A percentile compares a stretch with the other conserved stretches of the same genome.
phyloP scores from a whole-genome alignment of 35 echinoderm and acorn worm genomes.

The Ophioderma brevispina region DNA sequence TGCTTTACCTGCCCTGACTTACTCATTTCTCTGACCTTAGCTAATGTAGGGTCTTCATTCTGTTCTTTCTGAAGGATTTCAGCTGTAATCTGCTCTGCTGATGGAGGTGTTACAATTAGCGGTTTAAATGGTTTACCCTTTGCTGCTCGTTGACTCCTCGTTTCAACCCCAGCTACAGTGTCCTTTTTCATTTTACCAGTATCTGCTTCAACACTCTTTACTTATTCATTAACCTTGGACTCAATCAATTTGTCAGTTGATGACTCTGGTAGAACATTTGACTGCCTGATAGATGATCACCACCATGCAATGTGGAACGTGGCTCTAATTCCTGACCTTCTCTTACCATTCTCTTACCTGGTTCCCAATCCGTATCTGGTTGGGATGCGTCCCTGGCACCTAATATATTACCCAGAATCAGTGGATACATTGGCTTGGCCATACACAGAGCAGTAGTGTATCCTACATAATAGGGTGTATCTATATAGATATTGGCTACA shows the following conservation, averaged over 20 bases:
- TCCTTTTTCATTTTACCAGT: no score
- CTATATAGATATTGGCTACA: slow-evolving; percentile 15
- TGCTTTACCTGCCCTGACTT: not conserved
- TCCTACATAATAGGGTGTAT: slow-evolving; percentile 38
- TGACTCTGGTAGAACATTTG: no score
- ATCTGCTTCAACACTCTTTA: no score
- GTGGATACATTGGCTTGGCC: slow-evolving; percentile 16
- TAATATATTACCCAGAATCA: slow-evolving; percentile 32
- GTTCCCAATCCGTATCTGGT: slow-evolving; percentile 32
- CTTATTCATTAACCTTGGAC: no score
- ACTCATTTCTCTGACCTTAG: not conserved
- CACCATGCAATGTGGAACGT: no score
- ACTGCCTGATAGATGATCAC: no score
- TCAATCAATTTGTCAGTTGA: no score
- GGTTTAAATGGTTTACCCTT: slow-evolving; percentile 17
- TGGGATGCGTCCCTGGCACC: not conserved
- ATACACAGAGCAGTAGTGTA: slow-evolving; percentile 30
- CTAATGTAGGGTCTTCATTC: not conserved
- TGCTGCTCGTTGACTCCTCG: not conserved
- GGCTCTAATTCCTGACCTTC: no score
- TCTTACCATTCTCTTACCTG: no score
- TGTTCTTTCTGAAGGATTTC: not conserved
- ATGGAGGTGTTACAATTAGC: not conserved
- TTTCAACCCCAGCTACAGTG: slow-evolving; percentile 8
- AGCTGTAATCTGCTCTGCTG: not conserved